Conservation (phyloP, 2,113 vertebrate species). For the Cynoglossus semilaevis region DNA sequence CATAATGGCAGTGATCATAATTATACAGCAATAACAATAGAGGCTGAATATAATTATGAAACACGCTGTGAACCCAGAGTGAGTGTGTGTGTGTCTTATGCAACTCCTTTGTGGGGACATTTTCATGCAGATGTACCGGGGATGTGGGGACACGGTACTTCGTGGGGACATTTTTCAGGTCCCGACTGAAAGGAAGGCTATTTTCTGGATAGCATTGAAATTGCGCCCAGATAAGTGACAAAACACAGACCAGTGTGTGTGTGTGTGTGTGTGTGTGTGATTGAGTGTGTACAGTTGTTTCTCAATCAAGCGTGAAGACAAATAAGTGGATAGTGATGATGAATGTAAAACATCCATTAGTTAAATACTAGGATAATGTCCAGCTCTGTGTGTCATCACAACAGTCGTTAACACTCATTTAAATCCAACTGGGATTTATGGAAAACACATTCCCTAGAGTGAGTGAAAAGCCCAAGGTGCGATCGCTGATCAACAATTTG, state of each 20-base stretch:
- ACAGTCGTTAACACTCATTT: conserved; percentile 20
- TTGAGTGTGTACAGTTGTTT: background rate
- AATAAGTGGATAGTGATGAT: conserved; percentile 13
- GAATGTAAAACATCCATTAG: conserved; percentile 19
- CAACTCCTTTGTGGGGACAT: too few species aligned
- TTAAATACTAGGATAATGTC: conserved; percentile 20
- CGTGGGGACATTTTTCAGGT: too few species aligned
- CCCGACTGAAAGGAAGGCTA: too few species aligned
- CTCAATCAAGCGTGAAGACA: conserved; percentile 10
- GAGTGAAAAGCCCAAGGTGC: too few species aligned
- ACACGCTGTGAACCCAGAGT: conserved; percentile 1
- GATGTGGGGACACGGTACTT: too few species aligned
- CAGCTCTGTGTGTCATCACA: conserved; percentile 15
- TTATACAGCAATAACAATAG: conserved; percentile 38
- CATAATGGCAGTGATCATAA: conserved; percentile 34
- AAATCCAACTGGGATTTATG: conserved; percentile 33
- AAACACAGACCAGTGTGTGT: too few species aligned
- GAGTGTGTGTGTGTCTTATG: too few species aligned
- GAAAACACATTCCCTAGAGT: background rate
- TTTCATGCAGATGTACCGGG: too few species aligned
- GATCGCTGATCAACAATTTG: too few species aligned
- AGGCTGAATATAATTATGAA: conserved; percentile 20
- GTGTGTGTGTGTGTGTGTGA: too few species aligned
- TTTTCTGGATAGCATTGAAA: too few species aligned
- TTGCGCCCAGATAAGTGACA: too few species aligned